These are phyloP conservation scores for Australoheros facetus DNA, from an alignment of 2,797 vertebrate genomes.

Conservation along the genomic window DNA sequence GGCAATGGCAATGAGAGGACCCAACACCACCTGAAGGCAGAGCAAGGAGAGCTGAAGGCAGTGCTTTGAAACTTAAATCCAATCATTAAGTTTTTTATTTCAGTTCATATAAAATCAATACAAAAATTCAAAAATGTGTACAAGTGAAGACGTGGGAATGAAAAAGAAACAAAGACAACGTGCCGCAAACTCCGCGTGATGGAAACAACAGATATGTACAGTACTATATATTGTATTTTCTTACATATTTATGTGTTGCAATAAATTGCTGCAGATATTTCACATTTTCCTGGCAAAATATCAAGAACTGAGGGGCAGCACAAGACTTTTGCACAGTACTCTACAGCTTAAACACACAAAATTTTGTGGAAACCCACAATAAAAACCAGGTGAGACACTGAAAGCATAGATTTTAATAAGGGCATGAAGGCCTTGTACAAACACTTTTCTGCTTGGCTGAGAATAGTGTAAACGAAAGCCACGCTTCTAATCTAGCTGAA, in stretches of 20 bases:
- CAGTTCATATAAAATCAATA: too few relatives aligned
- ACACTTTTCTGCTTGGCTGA: background rate
- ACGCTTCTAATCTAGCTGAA: background rate
- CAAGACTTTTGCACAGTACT: background rate
- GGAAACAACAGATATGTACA: background rate
- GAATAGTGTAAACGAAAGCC: background rate
- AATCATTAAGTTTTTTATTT: background rate
- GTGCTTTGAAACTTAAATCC: background rate
- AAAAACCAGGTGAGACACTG: background rate
- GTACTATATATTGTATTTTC: background rate
- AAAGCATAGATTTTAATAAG: background rate
- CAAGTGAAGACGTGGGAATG: background rate
- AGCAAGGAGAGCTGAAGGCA: background rate
- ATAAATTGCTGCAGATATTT: background rate
- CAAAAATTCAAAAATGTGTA: background rate
- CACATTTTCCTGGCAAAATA: background rate
- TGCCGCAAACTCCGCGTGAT: background rate
- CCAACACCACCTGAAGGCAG: slow-evolving; percentile 88
- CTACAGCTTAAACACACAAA: too few relatives aligned
- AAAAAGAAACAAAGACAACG: background rate
- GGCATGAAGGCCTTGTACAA: background rate
- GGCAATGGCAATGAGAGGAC: slow-evolving; percentile 96
- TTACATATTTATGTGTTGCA: background rate
- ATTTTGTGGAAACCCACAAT: too few relatives aligned
- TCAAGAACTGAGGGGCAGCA: background rate